Percentiles rank a stretch among this genome's conserved stretches.
These are phyloP conservation scores for Petrocephalus schoutedeni DNA, from an alignment of 2,797 vertebrate genomes.

Conservation along the genomic window DNA sequence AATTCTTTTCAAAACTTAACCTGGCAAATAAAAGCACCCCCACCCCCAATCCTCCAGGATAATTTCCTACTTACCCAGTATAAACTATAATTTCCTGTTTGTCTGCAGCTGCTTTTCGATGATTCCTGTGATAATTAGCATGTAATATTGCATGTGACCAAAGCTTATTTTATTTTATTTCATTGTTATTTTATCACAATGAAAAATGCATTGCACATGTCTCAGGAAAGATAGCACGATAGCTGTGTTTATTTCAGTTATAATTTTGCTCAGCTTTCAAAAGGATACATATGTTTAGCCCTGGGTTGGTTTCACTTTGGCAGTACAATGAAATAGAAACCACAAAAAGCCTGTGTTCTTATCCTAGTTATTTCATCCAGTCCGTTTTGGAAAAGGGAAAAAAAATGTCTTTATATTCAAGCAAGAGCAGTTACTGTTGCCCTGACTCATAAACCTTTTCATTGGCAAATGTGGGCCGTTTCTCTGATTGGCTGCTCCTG, in stretches of 20 bases:
- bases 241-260: not conserved
- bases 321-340: not conserved
- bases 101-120: not conserved
- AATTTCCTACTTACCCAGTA: conserved; percentile 11
- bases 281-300: not conserved
- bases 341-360: not conserved
- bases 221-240: not conserved
- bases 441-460: not conserved
- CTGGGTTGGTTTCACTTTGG: conserved; percentile 21
- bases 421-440: not conserved
- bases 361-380: not conserved
- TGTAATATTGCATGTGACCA: conserved; percentile 22
- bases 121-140: not conserved
- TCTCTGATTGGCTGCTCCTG: conserved; percentile 29
- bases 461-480: conserved; percentile 29
- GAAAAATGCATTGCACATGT: conserved; percentile 30
- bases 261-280: not conserved
- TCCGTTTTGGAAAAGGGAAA: not conserved
- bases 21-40: not conserved
- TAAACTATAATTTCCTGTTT: conserved; percentile 17
- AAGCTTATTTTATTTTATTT: not conserved
- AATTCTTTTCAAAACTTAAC: not conserved
- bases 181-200: conserved; percentile 27
- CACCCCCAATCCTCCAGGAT: not conserved
- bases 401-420: not conserved